These are phyloP conservation scores for Iguana delicatissima DNA, from an alignment of 2,797 vertebrate species.

Conservation along the genomic window DNA sequence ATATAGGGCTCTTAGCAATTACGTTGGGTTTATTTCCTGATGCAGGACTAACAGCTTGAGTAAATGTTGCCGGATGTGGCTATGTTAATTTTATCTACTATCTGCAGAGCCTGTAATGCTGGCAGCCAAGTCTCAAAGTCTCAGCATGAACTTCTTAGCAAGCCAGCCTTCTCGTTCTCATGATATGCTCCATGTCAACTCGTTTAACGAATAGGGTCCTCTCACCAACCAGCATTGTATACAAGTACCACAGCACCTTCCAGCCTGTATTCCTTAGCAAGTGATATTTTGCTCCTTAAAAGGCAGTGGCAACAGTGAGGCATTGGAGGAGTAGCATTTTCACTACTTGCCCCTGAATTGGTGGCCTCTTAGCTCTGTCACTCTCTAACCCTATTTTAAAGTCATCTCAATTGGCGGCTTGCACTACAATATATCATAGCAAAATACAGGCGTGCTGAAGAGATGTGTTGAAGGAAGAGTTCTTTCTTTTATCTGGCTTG, in stretches of 20 bases:
- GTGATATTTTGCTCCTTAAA: too few relatives aligned
- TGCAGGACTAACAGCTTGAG: conserved; percentile 46
- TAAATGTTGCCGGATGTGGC: conserved; percentile 84
- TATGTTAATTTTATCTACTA: conserved; percentile 69
- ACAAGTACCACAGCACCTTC: too few relatives aligned
- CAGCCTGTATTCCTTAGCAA: too few relatives aligned
- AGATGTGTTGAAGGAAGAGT: neutral
- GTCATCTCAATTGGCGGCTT: neutral
- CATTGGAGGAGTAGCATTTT: neutral
- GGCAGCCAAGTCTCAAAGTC: conserved; percentile 62
- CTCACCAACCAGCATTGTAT: conserved; percentile 35
- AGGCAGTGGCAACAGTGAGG: neutral
- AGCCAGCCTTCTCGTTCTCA: conserved; percentile 30
- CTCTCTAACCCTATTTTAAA: neutral
- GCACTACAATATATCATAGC: neutral
- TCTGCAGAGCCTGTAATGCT: conserved; percentile 68
- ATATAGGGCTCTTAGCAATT: neutral
- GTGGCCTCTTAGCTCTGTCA: too few relatives aligned
- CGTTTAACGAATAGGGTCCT: conserved; percentile 52
- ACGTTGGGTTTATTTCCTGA: conserved; percentile 28
- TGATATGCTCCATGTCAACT: conserved; percentile 39
- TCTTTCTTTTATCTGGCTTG: neutral
- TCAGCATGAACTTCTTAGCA: conserved; percentile 63
- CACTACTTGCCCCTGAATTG: too few relatives aligned
- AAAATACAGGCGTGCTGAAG: neutral